Conservation (phyloP, 2,113 vertebrate genomes). For the Leucoraja erinaceus region DNA sequence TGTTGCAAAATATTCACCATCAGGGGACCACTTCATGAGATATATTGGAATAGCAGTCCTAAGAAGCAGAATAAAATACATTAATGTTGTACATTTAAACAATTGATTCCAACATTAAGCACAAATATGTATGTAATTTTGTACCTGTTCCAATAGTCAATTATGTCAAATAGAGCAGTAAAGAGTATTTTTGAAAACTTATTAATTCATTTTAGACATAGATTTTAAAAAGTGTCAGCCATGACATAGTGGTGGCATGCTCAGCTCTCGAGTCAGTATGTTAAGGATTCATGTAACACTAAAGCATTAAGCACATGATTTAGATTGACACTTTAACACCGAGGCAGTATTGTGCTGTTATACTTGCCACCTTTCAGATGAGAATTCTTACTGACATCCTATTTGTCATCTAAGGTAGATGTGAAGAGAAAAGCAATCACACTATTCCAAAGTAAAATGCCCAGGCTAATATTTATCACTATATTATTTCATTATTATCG, state of each 20-base stretch:
- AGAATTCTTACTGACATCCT: not conserved
- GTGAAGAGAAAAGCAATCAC: not conserved
- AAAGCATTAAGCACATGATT: not conserved
- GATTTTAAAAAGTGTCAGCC: not conserved
- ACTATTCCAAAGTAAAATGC: not conserved
- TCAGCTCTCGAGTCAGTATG: not conserved
- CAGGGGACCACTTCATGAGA: conserved; percentile 91
- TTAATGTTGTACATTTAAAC: not conserved
- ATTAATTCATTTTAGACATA: not conserved
- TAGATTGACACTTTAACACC: not conserved
- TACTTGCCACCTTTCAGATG: not conserved
- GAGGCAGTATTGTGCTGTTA: not conserved
- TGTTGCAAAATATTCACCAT: conserved; percentile 96
- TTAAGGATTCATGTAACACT: not conserved
- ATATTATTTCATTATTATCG: not conserved
- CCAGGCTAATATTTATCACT: not conserved
- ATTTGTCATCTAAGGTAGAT: not conserved
- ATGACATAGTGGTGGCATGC: not conserved
- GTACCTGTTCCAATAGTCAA: not conserved
- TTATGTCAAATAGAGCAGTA: not conserved
- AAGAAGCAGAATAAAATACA: conserved; percentile 39
- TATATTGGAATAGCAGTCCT: conserved; percentile 91
- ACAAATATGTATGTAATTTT: not conserved
- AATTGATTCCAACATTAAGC: not conserved
- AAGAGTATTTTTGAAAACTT: not conserved